phyloP scores from a whole-genome alignment of 2,113 vertebrate species.

The Monopterus albus region DNA sequence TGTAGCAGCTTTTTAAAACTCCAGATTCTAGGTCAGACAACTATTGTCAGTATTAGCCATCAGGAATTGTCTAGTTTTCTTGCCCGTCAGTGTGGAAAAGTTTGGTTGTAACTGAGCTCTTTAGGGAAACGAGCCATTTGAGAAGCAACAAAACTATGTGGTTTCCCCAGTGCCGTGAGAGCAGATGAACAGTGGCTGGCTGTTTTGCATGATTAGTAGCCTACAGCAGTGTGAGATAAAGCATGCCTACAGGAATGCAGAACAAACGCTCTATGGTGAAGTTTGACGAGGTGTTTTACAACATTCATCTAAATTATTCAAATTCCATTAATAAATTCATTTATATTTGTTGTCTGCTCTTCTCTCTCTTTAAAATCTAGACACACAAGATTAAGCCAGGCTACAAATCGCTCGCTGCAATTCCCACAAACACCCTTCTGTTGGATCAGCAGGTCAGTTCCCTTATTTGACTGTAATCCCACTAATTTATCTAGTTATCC shows the following conservation, averaged over 20 bases:
- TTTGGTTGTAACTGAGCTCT: not conserved
- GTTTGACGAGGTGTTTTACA: not conserved
- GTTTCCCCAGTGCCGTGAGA: not conserved
- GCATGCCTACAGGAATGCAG: conserved; percentile 8
- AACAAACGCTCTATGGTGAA: not conserved
- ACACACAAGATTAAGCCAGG: conserved; percentile 92
- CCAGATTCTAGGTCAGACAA: not conserved
- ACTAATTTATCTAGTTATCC: not conserved
- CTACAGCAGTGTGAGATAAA: conserved; percentile 15
- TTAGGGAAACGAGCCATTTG: too few relatives aligned
- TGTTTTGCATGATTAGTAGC: conserved; percentile 38
- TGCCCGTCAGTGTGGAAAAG: not conserved
- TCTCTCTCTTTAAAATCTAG: conserved; percentile 75
- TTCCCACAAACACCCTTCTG: conserved; percentile 96
- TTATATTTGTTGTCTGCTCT: conserved; percentile 16
- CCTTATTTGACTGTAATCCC: conserved; percentile 19
- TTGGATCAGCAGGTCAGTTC: conserved; percentile 96
- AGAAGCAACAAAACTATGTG: not conserved
- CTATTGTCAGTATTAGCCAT: not conserved
- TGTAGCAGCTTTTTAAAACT: not conserved
- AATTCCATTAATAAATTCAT: not conserved
- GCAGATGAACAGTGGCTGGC: not conserved
- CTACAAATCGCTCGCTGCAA: conserved; percentile 96
- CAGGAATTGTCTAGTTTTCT: not conserved
- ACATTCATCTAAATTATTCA: conserved; percentile 2